Percentiles rank a stretch among this genome's conserved stretches.
Conservation (phyloP, 2,888 invertebrate genomes). For the Hofmannophila pseudospretella region DNA sequence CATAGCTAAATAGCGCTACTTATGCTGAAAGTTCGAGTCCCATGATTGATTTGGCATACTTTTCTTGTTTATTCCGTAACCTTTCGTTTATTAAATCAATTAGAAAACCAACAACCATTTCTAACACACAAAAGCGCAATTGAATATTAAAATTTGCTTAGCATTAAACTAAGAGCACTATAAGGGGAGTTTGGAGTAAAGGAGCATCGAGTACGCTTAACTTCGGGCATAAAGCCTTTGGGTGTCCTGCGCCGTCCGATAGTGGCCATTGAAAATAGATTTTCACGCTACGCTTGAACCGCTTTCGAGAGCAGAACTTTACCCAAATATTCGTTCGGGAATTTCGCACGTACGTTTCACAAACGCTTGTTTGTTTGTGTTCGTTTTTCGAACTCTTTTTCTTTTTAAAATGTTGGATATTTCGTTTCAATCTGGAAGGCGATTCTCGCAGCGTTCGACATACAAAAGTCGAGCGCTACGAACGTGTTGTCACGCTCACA, state of each 20-base stretch:
- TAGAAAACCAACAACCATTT: neutral
- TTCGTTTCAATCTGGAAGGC: too few relatives aligned
- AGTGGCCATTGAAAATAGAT: constrained; percentile 77
- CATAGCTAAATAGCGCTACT: too few relatives aligned
- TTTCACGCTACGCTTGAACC: constrained; percentile 67
- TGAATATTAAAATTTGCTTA: constrained; percentile 76
- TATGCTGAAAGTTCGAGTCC: too few relatives aligned
- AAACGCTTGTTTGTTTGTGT: constrained; percentile 10
- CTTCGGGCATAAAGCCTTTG: constrained; percentile 67
- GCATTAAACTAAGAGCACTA: constrained; percentile 55
- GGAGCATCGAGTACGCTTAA: constrained; percentile 60
- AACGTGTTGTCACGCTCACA: too few relatives aligned
- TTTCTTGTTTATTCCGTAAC: too few relatives aligned
- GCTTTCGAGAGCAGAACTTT: constrained; percentile 58
- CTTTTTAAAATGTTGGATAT: too few relatives aligned
- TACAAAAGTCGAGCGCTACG: too few relatives aligned
- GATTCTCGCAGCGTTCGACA: too few relatives aligned
- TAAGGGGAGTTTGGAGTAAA: constrained; percentile 53
- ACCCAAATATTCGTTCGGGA: constrained; percentile 51
- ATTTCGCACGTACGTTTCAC: constrained; percentile 26
- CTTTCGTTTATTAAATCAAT: neutral
- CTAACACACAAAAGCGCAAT: constrained; percentile 48
- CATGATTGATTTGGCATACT: too few relatives aligned
- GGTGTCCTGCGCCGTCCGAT: constrained; percentile 67
- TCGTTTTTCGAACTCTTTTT: too few relatives aligned